These are phyloP conservation scores for Caerostris extrusa DNA, from an alignment of 1,140 invertebrate genomes.

Conservation along the genomic window DNA sequence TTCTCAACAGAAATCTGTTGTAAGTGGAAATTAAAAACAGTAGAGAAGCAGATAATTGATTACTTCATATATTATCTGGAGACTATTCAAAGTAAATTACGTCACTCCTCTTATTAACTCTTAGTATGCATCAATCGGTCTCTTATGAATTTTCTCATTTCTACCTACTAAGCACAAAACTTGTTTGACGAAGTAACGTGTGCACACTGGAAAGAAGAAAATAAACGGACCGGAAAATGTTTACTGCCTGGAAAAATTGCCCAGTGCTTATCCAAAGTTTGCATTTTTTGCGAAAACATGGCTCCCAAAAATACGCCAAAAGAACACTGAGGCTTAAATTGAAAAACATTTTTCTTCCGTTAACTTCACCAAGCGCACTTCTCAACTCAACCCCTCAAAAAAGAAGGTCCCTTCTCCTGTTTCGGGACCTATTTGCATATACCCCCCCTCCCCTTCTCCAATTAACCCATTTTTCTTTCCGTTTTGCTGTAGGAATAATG, in stretches of 20 bases:
- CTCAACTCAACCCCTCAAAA: neutral
- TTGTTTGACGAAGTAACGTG: neutral
- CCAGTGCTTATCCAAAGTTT: neutral
- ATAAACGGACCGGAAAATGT: neutral
- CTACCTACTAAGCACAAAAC: too few relatives aligned
- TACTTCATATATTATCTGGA: too few relatives aligned
- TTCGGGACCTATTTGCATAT: neutral
- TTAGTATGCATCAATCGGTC: neutral
- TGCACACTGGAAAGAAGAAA: neutral
- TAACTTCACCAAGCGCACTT: neutral
- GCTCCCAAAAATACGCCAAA: neutral
- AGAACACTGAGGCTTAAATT: neutral
- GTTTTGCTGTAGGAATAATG: neutral
- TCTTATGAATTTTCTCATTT: too few relatives aligned
- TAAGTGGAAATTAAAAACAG: too few relatives aligned
- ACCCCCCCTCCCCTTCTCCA: neutral
- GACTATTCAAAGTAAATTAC: too few relatives aligned
- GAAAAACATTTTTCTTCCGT: constrained; percentile 19
- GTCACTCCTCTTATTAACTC: neutral
- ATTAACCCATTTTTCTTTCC: constrained; percentile 37
- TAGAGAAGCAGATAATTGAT: too few relatives aligned
- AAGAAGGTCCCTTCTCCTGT: neutral
- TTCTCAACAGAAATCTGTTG: too few relatives aligned
- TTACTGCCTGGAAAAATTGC: neutral
- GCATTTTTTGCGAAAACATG: neutral